phyloP scores from a whole-genome alignment of 2,888 invertebrate species.

The Macropis europaea region DNA sequence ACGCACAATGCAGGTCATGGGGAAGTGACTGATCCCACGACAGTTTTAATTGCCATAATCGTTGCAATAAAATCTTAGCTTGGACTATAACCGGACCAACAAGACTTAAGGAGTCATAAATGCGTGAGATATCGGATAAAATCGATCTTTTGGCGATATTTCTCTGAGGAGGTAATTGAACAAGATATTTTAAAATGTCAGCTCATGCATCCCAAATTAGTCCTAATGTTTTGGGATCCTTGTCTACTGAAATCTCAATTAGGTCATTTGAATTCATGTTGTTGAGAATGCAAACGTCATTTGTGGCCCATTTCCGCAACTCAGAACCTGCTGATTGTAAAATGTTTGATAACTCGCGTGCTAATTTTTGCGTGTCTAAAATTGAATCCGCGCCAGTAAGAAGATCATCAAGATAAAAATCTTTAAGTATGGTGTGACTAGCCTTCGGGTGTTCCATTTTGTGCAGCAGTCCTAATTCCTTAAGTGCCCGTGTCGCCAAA shows the following conservation, averaged over 20 bases:
- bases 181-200: background rate
- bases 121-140: background rate
- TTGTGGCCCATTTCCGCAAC: background rate
- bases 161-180: background rate
- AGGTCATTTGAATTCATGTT: background rate
- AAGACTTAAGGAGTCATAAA: background rate
- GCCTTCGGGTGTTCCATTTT: background rate
- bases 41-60: background rate
- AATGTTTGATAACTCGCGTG: no score
- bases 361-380: background rate
- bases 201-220: background rate
- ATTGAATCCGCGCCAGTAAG: background rate
- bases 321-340: background rate
- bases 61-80: no score
- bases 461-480: no score
- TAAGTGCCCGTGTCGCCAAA: no score
- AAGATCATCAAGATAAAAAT: background rate
- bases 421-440: background rate
- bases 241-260: background rate
- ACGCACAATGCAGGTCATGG: background rate
- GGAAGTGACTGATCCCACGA: constrained; percentile 5
- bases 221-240: background rate
- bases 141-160: background rate
- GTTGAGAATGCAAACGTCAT: background rate
- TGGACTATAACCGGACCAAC: background rate